Conservation (phyloP, 2,888 invertebrate species). For the Homarus gammarus region DNA sequence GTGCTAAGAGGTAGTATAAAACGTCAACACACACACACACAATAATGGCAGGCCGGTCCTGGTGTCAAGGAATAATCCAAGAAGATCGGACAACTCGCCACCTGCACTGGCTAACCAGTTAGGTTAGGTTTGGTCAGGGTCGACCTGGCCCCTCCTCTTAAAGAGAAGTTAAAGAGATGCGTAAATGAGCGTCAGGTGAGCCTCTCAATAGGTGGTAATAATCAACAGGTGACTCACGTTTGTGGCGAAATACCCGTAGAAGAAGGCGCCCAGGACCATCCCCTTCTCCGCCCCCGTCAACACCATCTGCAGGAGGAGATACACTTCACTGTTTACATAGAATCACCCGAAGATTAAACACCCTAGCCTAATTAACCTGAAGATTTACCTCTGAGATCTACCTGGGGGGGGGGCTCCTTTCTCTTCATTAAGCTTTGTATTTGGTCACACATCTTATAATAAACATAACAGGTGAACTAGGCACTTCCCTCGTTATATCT, state of each 20-base stretch:
- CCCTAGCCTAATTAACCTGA: background rate
- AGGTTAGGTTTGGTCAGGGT: background rate
- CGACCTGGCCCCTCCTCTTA: background rate
- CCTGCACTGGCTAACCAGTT: too few species aligned
- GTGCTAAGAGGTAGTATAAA: too few species aligned
- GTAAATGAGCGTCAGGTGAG: too few species aligned
- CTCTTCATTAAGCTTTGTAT: background rate
- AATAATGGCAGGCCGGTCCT: too few species aligned
- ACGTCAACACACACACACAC: too few species aligned
- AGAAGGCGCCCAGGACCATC: constrained; percentile 42
- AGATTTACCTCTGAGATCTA: background rate
- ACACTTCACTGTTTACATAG: background rate
- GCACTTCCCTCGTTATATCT: too few species aligned
- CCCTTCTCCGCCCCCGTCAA: constrained; percentile 35
- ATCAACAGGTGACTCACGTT: constrained; percentile 58
- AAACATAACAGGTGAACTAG: background rate
- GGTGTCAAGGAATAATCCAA: too few species aligned
- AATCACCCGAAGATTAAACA: background rate
- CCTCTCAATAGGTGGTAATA: background rate
- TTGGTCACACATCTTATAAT: background rate
- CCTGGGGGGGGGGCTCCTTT: background rate
- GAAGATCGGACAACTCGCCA: too few species aligned
- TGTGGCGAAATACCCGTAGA: constrained; percentile 50
- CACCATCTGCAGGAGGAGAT: background rate
- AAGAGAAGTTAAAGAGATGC: background rate